Percentiles rank a stretch among this genome's conserved stretches.
Evolutionary conservation across 2,113 vertebrate species (phyloP).

Genomic region (Anguilla rostrata): DNA sequence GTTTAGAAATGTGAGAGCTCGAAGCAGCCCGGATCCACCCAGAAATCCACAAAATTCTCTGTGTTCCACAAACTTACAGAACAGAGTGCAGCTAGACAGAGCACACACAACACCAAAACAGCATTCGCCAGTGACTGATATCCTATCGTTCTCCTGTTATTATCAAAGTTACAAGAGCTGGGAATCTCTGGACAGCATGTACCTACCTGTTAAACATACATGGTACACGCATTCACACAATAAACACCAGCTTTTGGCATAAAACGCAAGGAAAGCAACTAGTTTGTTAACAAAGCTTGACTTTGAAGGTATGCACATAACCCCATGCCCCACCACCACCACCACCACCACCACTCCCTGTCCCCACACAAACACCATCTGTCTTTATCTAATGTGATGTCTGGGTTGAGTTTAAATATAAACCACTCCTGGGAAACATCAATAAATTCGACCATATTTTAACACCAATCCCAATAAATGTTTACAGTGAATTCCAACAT

Average conservation of each 20-base stretch:
- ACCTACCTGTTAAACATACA: not conserved
- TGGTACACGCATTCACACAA: not conserved
- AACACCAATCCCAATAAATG: not conserved
- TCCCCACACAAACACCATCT: not conserved
- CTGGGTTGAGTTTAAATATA: constrained; percentile 14
- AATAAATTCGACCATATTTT: constrained; percentile 1
- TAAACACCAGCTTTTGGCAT: not conserved
- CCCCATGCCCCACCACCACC: not conserved
- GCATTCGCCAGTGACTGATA: no score
- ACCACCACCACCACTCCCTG: not conserved
- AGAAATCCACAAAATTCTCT: no score
- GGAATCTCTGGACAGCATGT: not conserved
- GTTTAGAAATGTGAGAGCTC: no score
- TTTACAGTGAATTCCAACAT: not conserved
- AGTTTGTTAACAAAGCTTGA: not conserved
- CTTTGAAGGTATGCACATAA: not conserved
- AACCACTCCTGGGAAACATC: constrained; percentile 8
- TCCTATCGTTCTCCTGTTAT: not conserved
- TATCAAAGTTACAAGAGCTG: not conserved
- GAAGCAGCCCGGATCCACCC: no score
- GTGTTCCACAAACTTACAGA: no score
- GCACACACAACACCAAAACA: no score
- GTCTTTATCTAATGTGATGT: not conserved
- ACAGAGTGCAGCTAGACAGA: no score
- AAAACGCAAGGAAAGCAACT: not conserved